Conservation (phyloP, 2,888 invertebrate species). For the Saturnia pavonia region DNA sequence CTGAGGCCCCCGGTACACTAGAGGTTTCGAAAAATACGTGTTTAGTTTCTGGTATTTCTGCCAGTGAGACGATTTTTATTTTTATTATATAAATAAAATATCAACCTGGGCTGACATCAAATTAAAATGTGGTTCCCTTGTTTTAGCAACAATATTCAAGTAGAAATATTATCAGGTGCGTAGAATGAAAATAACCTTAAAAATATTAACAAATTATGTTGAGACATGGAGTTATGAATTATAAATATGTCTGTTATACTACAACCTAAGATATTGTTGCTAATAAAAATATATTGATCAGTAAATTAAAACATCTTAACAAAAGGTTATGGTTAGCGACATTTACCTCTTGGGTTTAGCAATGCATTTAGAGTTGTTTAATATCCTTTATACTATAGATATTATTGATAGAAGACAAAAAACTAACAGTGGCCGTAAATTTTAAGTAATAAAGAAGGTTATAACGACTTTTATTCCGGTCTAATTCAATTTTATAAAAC, state of each 20-base stretch:
- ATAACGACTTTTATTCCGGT: not conserved
- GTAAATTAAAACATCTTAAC: not conserved
- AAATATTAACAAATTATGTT: not conserved
- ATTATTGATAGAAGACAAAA: not conserved
- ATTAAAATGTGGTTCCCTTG: not conserved
- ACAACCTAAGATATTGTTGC: not conserved
- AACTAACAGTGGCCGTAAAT: not conserved
- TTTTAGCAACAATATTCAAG: no score
- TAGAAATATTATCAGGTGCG: not conserved
- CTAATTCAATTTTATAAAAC: not conserved
- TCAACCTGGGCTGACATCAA: slow-evolving; percentile 14
- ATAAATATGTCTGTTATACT: not conserved
- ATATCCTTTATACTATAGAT: not conserved
- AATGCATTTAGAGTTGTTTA: not conserved
- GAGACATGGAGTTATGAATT: not conserved
- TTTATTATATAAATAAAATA: slow-evolving; percentile 38
- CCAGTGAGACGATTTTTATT: slow-evolving; percentile 31
- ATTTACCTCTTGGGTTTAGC: not conserved
- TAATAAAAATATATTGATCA: not conserved
- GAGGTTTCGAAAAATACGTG: slow-evolving; percentile 28
- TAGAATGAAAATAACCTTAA: not conserved
- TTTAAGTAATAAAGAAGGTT: not conserved
- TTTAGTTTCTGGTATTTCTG: slow-evolving; percentile 33
- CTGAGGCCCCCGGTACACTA: slow-evolving; percentile 27
- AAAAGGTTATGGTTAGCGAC: not conserved